Percentiles rank a stretch among this genome's conserved stretches.
Conservation (phyloP, 1,140 invertebrate species). For the Achatina immaculata region DNA sequence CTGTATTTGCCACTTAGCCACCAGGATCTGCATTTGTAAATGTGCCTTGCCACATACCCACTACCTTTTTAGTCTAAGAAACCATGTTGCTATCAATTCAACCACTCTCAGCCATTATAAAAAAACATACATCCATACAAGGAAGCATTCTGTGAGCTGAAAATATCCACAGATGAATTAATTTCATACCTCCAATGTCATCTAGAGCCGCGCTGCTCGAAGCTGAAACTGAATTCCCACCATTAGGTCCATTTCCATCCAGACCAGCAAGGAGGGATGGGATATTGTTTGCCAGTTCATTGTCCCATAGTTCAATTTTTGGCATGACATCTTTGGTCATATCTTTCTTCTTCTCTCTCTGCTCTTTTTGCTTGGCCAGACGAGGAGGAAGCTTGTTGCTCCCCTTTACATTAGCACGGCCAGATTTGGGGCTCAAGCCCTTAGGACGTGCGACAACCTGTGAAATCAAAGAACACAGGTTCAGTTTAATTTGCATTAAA, state of each 20-base stretch:
- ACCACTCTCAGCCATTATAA: too few relatives aligned
- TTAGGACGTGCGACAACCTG: slow-evolving; percentile 67
- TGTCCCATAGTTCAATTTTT: slow-evolving; percentile 70
- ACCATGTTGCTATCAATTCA: too few relatives aligned
- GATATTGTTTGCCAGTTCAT: slow-evolving; percentile 69
- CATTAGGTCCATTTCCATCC: background rate
- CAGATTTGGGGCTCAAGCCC: slow-evolving; percentile 73
- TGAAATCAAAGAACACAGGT: background rate
- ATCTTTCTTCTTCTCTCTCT: slow-evolving; percentile 57
- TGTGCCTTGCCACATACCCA: too few relatives aligned
- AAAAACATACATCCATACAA: too few relatives aligned
- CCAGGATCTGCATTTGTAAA: too few relatives aligned
- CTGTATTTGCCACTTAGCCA: too few relatives aligned
- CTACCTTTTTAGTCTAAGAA: too few relatives aligned
- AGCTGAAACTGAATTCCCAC: background rate
- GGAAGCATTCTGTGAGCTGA: too few relatives aligned
- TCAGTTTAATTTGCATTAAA: background rate
- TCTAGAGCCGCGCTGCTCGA: slow-evolving; percentile 19
- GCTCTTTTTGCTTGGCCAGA: slow-evolving; percentile 82
- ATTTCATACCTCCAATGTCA: slow-evolving; percentile 29
- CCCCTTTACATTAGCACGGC: slow-evolving; percentile 55
- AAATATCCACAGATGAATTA: too few relatives aligned
- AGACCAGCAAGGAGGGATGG: slow-evolving; percentile 41
- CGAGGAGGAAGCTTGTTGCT: slow-evolving; percentile 84
- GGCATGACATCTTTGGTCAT: slow-evolving; percentile 60